Percentiles rank a stretch among this genome's conserved stretches.
phyloP scores from a whole-genome alignment of 1,140 invertebrate genomes.

The Diabrotica virgifera region DNA sequence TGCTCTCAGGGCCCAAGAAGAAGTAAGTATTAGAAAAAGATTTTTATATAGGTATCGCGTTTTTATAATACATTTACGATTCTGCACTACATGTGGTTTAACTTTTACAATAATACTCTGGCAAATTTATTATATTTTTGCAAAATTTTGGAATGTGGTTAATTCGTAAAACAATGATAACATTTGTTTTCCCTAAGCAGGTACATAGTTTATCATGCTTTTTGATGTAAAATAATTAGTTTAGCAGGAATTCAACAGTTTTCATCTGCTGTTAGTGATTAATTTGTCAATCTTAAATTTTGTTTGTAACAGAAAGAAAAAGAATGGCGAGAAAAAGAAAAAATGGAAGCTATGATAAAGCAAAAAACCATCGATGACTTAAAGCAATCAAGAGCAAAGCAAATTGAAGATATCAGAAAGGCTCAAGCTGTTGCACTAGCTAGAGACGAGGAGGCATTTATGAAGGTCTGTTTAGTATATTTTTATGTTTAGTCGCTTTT shows the following conservation, averaged over 20 bases:
- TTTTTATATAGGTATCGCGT: neutral
- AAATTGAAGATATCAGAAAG: conserved; percentile 53
- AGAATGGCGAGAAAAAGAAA: conserved; percentile 49
- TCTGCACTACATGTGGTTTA: too few species aligned
- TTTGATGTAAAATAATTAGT: too few species aligned
- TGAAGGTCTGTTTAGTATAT: conserved; percentile 45
- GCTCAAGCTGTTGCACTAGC: conserved; percentile 59
- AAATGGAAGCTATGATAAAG: conserved; percentile 38
- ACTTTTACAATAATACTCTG: too few species aligned
- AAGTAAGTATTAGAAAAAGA: conserved; percentile 34
- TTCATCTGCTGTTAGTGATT: neutral
- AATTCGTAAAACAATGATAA: too few species aligned
- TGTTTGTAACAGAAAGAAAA: conserved; percentile 41
- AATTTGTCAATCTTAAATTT: neutral
- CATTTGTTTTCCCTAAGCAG: too few species aligned
- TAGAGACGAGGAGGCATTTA: conserved; percentile 59
- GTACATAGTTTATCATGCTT: too few species aligned
- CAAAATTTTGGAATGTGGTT: too few species aligned
- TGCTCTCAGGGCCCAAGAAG: conserved; percentile 47
- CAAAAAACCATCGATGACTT: conserved; percentile 40
- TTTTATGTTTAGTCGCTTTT: conserved; percentile 1
- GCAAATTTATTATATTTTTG: too few species aligned
- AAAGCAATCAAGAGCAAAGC: conserved; percentile 48
- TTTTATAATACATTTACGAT: neutral
- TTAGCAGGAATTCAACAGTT: too few species aligned